These are phyloP conservation scores for Phylloscopus whistleri DNA, from an alignment of 2,113 vertebrate species.

Conservation along the genomic window DNA sequence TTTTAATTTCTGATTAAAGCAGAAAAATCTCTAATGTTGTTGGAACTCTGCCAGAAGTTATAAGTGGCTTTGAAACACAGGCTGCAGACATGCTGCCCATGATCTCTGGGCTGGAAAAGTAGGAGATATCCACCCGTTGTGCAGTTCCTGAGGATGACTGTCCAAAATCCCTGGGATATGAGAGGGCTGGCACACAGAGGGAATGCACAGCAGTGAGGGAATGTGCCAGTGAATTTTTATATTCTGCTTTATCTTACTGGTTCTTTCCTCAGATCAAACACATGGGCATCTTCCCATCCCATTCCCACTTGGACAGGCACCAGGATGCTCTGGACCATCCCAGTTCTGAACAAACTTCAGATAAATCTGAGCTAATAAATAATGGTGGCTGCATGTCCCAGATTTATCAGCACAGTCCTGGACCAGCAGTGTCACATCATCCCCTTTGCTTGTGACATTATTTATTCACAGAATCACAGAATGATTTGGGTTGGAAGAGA, in stretches of 20 bases:
- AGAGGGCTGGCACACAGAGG: background rate
- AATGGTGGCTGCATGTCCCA: background rate
- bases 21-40: background rate
- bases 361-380: background rate
- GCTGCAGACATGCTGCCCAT: background rate
- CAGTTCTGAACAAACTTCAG: background rate
- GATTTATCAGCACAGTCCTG: background rate
- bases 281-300: accelerated
- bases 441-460: background rate
- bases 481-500: background rate
- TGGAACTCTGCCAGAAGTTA: background rate
- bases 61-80: background rate
- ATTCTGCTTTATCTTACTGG: background rate
- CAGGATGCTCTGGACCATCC: background rate
- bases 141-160: background rate
- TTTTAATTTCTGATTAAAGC: background rate
- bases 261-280: background rate
- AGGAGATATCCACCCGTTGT: accelerated
- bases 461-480: background rate
- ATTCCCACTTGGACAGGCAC: background rate
- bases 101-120: background rate
- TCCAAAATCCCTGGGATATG: background rate
- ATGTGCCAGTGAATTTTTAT: background rate
- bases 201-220: background rate
- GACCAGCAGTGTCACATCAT: accelerated